Base-by-base conservation (phyloP, 2,888 invertebrate genomes). In the Abrostola triplasia region DNA sequence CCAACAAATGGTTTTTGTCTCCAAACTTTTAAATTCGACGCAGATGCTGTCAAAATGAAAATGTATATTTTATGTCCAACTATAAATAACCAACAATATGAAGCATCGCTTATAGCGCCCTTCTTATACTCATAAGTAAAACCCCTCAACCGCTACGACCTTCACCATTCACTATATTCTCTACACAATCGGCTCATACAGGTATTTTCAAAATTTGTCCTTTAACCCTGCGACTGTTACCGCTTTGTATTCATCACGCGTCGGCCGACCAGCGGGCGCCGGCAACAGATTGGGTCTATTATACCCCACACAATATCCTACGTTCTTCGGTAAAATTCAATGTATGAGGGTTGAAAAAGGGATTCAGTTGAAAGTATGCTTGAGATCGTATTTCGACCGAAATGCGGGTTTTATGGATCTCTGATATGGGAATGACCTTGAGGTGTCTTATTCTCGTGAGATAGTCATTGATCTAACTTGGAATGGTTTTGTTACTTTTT, bases 271-370 rank as follows among this genome's bases (percentile, higher is more conserved):
- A 74, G 58, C 63, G 69, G 52, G 70, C 59, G 56, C 59, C 36
- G 74, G 71, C 68, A 79, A 77, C 81, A 81, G 81, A 81, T 81
- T 81, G 81, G 81, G 71, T 77, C 79, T 77, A 81, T 81, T 81
- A 81, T 81, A 63, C 64, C 70, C 67, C 73, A 62, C 77, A 82
- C 82, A 84, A 84, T 83, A 77, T 79, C 69, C 56, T 56, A 70
- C 76, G 77, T 81, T 84, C 76, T 79, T 79, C 78, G 63, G 75
- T 76, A 74, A 82, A 84, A 84, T 82, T 84, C 84, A 80, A 84
- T 84, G 84, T 77, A 72, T 75, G 70, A 72, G 71, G 79, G 81
- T 79, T 79, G 61, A 75, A 82, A 77, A 79, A 67, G 80, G 83
- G 79, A 79, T 81, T 77, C 71, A 67, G 67, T 77, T 59, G 52